These are phyloP conservation scores for Micronisus gabar DNA, from an alignment of 2,113 vertebrate genomes.

Conservation along the genomic window DNA sequence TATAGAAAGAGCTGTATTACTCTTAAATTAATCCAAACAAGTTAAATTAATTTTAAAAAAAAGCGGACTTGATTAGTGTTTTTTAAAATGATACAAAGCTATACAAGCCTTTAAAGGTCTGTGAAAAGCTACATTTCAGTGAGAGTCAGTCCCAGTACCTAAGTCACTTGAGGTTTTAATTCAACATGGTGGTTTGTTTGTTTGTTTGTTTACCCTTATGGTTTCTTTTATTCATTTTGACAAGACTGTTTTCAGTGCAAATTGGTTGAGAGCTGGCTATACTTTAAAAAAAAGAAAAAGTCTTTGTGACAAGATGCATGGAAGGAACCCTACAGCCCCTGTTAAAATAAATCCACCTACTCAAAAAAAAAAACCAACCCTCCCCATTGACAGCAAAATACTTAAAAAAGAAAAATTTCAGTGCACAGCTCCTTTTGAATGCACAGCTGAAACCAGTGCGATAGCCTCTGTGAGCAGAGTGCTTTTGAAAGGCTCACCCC, in stretches of 20 bases:
- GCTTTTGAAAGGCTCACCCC: constrained; percentile 28
- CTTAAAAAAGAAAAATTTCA: not conserved
- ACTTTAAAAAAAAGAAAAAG: not conserved
- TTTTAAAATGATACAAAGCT: not conserved
- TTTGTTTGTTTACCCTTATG: not conserved
- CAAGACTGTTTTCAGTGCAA: not conserved
- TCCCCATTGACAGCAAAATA: not conserved
- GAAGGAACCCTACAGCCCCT: not conserved
- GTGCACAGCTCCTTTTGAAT: constrained; percentile 17
- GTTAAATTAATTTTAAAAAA: not conserved
- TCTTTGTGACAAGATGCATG: not conserved
- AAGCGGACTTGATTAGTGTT: not conserved
- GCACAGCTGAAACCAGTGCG: constrained; percentile 42
- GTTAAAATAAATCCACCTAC: not conserved
- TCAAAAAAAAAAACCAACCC: not conserved
- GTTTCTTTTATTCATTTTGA: constrained; percentile 28
- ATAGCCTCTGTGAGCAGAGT: constrained; percentile 46
- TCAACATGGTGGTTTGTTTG: not conserved
- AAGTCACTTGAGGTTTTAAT: not conserved
- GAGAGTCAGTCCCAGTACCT: not conserved
- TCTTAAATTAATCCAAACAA: not conserved
- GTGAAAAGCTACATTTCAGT: not conserved
- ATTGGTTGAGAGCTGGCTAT: not conserved
- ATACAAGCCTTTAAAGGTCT: not conserved
- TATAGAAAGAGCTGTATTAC: not conserved